Evolutionary conservation across 2,113 vertebrate genomes (phyloP).

Genomic region (Bos javanicus): DNA sequence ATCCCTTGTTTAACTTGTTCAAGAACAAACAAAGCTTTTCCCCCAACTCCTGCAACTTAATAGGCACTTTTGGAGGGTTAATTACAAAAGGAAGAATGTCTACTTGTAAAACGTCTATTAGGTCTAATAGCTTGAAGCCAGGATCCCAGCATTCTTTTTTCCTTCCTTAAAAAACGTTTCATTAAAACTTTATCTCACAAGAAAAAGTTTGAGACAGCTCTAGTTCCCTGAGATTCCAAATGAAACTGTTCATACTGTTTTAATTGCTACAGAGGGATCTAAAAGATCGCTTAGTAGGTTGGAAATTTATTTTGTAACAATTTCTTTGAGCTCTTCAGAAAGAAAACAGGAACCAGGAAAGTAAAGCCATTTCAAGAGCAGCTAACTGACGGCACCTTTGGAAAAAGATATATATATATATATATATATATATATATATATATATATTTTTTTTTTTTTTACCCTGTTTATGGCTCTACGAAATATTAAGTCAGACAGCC

Average conservation of each 20-base stretch:
- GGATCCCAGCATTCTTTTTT: neutral
- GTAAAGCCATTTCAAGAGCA: neutral
- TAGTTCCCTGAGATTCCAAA: neutral
- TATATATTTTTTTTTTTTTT: slow-evolving; percentile 44
- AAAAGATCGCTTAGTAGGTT: neutral
- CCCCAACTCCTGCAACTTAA: slow-evolving; percentile 71
- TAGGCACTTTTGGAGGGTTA: slow-evolving; percentile 76
- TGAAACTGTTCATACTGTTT: neutral
- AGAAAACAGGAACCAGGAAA: slow-evolving; percentile 19
- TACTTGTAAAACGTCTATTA: slow-evolving; percentile 42
- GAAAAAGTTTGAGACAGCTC: slow-evolving; percentile 60
- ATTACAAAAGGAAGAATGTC: slow-evolving; percentile 69
- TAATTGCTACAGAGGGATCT: neutral
- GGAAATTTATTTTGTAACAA: slow-evolving; percentile 49
- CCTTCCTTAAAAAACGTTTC: slow-evolving; percentile 41
- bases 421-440: neutral
- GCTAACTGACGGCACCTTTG: neutral
- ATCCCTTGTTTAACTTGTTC: slow-evolving; percentile 81
- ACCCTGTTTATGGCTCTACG: neutral
- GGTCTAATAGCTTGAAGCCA: slow-evolving; percentile 16
- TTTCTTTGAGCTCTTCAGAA: slow-evolving; percentile 27
- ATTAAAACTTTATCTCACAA: neutral
- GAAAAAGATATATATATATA: neutral
- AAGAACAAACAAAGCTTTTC: slow-evolving; percentile 79
- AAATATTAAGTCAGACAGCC: slow-evolving; percentile 34